Evolutionary conservation across 2,797 vertebrate species (phyloP).

Genomic region (Dendrocincla fuliginosa): DNA sequence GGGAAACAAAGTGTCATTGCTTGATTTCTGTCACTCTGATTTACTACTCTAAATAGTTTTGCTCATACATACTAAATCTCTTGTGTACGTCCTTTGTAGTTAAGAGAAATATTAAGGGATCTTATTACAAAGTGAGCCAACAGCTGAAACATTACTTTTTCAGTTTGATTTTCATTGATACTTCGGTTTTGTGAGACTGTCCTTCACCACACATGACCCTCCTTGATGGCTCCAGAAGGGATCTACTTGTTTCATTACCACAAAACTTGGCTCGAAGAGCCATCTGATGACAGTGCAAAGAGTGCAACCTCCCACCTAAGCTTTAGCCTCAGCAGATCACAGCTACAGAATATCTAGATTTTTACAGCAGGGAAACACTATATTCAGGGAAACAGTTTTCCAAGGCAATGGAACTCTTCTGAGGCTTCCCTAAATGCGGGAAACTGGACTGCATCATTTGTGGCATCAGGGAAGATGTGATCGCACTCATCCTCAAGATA

Average conservation of each 20-base stretch:
- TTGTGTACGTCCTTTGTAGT: background rate
- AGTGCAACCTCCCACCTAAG: background rate
- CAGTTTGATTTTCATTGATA: background rate
- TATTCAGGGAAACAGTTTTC: background rate
- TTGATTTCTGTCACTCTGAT: conserved; percentile 32
- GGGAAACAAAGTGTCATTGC: conserved; percentile 3
- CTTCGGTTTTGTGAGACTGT: background rate
- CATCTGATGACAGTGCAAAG: background rate
- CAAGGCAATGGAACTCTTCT: background rate
- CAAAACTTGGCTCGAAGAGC: background rate
- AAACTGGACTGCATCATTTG: background rate
- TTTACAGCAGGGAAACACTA: background rate
- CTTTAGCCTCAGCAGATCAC: background rate
- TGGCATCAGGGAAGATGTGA: background rate
- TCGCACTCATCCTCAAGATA: background rate
- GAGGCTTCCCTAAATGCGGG: background rate
- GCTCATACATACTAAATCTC: conserved; percentile 11
- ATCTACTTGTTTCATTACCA: background rate
- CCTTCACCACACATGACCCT: background rate
- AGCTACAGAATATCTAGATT: background rate
- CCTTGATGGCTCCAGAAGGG: background rate
- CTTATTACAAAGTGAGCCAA: background rate
- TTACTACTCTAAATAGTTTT: conserved; percentile 10
- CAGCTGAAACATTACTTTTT: background rate
- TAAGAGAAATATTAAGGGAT: background rate